These are phyloP conservation scores for Melanocharis versteri DNA, from an alignment of 2,113 vertebrate species.

Conservation along the genomic window DNA sequence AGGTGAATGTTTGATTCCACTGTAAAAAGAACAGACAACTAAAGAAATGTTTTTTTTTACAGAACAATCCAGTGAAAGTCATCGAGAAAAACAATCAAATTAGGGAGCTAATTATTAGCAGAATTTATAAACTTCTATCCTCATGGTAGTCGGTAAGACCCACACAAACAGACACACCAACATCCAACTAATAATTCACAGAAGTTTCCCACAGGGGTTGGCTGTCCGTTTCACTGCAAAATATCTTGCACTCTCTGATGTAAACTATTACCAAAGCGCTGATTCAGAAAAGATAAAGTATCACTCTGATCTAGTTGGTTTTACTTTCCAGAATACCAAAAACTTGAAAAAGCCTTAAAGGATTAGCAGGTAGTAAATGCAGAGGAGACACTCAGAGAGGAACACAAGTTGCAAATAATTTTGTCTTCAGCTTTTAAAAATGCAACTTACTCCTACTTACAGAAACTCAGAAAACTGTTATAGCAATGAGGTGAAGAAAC, in stretches of 20 bases:
- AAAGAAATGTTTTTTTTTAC: neutral
- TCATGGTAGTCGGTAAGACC: fast-evolving
- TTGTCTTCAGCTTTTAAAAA: neutral
- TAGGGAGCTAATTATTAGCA: neutral
- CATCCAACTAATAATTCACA: neutral
- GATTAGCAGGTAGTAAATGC: neutral
- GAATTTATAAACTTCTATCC: neutral
- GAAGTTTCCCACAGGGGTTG: neutral
- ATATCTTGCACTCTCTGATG: neutral
- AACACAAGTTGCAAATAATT: neutral
- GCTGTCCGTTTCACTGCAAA: neutral
- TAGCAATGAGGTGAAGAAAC: neutral
- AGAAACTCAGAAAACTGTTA: neutral
- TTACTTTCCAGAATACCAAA: neutral
- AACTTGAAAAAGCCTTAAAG: neutral
- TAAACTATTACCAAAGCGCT: neutral
- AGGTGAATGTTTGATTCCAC: neutral
- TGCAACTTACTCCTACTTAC: neutral
- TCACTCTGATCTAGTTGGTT: neutral
- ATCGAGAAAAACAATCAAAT: neutral
- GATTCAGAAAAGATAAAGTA: neutral
- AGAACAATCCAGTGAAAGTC: neutral
- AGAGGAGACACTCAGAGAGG: neutral
- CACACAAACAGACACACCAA: neutral
- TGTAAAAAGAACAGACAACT: neutral